These are phyloP conservation scores for Drosophila demipolita DNA, from an alignment of 2,888 invertebrate species.

Conservation along the genomic window DNA sequence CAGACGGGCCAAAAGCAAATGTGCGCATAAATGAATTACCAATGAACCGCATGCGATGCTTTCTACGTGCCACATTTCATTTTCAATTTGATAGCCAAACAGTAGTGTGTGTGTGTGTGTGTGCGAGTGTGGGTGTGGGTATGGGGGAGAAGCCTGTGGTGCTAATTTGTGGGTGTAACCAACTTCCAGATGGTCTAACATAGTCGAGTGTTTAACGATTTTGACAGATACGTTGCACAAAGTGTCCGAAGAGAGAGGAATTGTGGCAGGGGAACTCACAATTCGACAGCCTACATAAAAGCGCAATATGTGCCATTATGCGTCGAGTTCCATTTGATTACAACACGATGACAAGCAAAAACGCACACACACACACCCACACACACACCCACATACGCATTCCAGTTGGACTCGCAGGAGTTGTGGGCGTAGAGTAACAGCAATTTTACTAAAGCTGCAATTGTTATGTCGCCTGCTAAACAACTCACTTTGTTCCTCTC, in stretches of 20 bases:
- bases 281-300: conserved; percentile 76
- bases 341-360: conserved; percentile 66
- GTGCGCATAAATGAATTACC: conserved; percentile 81
- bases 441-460: conserved; percentile 79
- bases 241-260: conserved; percentile 3
- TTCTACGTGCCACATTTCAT: conserved; percentile 64
- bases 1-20: conserved; percentile 49
- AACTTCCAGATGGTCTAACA: conserved; percentile 46
- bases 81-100: conserved; percentile 65
- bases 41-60: conserved; percentile 75
- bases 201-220: conserved; percentile 60
- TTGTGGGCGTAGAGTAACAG: conserved; percentile 59
- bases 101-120: background rate
- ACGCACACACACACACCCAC: conserved; percentile 30
- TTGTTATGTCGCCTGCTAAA: conserved; percentile 78
- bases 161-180: conserved; percentile 62
- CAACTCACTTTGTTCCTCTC: conserved; percentile 64
- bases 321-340: conserved; percentile 77
- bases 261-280: conserved; percentile 10
- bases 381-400: conserved; percentile 33
- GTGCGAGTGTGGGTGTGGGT: background rate
- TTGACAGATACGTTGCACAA: conserved; percentile 60
- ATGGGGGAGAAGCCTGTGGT: conserved; percentile 14
- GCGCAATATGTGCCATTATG: conserved; percentile 77
- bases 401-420: conserved; percentile 15